Evolutionary conservation across 2,113 vertebrate genomes (phyloP).

Genomic region (Leptodactylus fuscus): DNA sequence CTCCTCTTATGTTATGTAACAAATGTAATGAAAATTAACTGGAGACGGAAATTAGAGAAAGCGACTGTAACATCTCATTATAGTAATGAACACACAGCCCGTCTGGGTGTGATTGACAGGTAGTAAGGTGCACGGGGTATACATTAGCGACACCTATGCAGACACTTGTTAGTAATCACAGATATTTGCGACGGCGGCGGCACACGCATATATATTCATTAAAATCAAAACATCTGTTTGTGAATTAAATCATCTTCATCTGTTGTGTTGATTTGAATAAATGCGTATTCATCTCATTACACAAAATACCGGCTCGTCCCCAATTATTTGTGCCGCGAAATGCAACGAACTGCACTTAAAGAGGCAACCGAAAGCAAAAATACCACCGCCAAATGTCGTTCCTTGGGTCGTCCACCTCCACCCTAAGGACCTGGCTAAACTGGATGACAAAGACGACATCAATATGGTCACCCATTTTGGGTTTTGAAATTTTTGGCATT

Average conservation of each 20-base stretch:
- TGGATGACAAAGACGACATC: too few species aligned
- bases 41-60: neutral
- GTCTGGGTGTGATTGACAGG: slow-evolving; percentile 8
- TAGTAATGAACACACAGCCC: neutral
- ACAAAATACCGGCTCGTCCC: neutral
- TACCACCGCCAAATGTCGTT: too few species aligned
- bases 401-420: too few species aligned
- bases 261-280: slow-evolving; percentile 48
- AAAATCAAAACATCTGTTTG: slow-evolving; percentile 41
- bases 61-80: neutral
- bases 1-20: neutral
- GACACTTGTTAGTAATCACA: slow-evolving; percentile 16
- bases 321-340: neutral
- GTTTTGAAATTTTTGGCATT: too few species aligned
- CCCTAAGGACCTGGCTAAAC: too few species aligned
- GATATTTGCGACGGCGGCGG: slow-evolving; percentile 1
- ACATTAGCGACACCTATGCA: neutral
- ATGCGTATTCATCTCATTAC: slow-evolving; percentile 55
- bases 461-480: too few species aligned
- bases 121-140: neutral
- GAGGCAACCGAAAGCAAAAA: neutral
- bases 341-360: neutral
- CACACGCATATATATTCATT: slow-evolving; percentile 48
- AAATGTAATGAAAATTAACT: neutral
- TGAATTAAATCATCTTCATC: slow-evolving; percentile 31